Conservation (phyloP, 2,797 vertebrate genomes). For the Fistularia tabacaria region DNA sequence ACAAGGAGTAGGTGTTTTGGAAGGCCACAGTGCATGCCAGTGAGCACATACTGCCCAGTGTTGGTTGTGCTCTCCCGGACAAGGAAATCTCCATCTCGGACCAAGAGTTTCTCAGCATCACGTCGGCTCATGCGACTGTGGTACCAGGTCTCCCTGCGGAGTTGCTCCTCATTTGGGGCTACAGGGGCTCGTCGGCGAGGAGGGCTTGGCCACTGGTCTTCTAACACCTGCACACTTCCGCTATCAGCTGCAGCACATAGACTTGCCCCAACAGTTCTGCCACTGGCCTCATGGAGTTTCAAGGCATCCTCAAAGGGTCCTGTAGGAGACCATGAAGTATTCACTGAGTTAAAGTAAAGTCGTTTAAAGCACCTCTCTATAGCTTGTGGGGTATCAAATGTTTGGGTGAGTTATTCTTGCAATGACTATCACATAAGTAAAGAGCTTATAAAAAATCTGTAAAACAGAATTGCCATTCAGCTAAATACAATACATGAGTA, state of each 20-base stretch:
- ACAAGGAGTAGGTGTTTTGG: conserved; percentile 95
- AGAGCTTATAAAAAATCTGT: too few relatives aligned
- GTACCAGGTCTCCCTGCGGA: conserved; percentile 90
- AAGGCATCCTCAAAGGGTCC: conserved; percentile 95
- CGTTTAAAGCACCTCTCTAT: background rate
- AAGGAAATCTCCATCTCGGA: conserved; percentile 89
- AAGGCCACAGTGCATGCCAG: conserved; percentile 90
- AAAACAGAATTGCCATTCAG: too few relatives aligned
- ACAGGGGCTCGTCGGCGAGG: conserved; percentile 87
- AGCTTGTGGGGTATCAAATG: background rate
- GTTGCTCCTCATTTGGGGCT: conserved; percentile 93
- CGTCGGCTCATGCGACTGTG: conserved; percentile 92
- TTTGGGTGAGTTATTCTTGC: too few relatives aligned
- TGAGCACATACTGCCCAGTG: conserved; percentile 94
- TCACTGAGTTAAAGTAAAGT: background rate
- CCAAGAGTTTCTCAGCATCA: conserved; percentile 87
- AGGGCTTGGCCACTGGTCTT: conserved; percentile 92
- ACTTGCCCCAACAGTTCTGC: conserved; percentile 44
- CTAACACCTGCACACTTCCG: conserved; percentile 61
- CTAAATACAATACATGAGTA: too few relatives aligned
- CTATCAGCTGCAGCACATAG: conserved; percentile 5
- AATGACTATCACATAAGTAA: too few relatives aligned
- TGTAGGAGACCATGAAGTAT: conserved; percentile 35
- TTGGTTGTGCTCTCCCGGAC: conserved; percentile 94
- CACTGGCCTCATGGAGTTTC: conserved; percentile 83